Conservation (phyloP, 2,113 vertebrate genomes). For the Chionis minor region DNA sequence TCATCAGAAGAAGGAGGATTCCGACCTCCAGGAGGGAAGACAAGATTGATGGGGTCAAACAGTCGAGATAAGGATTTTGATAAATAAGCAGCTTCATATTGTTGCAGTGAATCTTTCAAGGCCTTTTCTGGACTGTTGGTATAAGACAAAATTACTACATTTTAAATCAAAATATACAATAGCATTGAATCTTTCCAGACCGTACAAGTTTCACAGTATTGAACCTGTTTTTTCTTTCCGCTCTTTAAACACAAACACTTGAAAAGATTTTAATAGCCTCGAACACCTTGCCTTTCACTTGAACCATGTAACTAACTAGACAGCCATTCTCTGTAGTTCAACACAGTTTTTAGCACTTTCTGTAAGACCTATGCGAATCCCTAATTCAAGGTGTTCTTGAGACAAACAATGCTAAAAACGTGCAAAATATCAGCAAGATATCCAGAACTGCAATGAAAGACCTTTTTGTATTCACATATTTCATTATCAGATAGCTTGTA, state of each 20-base stretch:
- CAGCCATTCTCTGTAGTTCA: not conserved
- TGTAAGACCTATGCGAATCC: not conserved
- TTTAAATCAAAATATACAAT: not conserved
- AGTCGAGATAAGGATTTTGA: constrained; percentile 96
- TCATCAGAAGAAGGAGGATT: constrained; percentile 93
- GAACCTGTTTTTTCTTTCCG: not conserved
- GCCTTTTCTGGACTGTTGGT: constrained; percentile 87
- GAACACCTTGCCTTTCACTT: not conserved
- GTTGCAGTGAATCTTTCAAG: constrained; percentile 90
- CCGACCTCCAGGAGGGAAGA: constrained; percentile 91
- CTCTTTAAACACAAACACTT: not conserved
- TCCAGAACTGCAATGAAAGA: not conserved
- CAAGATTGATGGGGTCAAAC: constrained; percentile 97
- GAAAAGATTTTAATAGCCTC: not conserved
- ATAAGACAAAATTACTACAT: not conserved
- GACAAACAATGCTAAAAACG: not conserved
- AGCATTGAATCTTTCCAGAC: not conserved
- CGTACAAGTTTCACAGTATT: not conserved
- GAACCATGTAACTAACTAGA: not conserved
- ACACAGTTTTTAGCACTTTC: not conserved
- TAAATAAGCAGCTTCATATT: constrained; percentile 93
- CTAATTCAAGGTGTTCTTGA: not conserved
- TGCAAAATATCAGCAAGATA: not conserved
- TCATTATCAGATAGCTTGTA: not conserved
- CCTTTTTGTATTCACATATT: not conserved